A percentile compares a stretch with the other conserved stretches of the same genome.
phyloP scores from a whole-genome alignment of 2,113 vertebrate genomes.

The Aspiorhynchus laticeps region DNA sequence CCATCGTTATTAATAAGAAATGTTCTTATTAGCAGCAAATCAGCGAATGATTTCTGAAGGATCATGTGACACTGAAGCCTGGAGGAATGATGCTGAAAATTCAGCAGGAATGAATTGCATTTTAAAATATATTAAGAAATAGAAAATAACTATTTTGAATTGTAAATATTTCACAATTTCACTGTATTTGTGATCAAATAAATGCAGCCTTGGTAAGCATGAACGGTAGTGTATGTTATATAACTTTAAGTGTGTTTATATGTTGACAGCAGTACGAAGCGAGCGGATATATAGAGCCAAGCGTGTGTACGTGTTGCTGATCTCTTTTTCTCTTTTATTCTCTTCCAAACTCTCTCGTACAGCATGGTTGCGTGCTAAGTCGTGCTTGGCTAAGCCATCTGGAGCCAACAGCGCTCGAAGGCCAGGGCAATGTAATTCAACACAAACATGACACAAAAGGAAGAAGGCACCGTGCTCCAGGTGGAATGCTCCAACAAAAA shows the following conservation, averaged over 20 bases:
- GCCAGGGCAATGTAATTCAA: constrained; percentile 41
- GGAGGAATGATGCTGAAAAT: too few relatives aligned
- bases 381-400: constrained; percentile 40
- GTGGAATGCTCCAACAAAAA: constrained; percentile 31
- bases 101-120: too few relatives aligned
- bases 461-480: constrained; percentile 26
- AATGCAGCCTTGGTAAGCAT: neutral
- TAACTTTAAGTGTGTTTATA: constrained; percentile 11
- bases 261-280: neutral
- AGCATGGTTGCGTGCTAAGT: constrained; percentile 35
- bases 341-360: neutral
- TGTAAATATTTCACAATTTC: neutral
- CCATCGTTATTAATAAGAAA: neutral
- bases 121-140: too few relatives aligned
- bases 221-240: neutral
- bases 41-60: too few relatives aligned
- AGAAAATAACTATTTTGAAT: too few relatives aligned
- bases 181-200: neutral
- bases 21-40: neutral
- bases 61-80: too few relatives aligned
- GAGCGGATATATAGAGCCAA: neutral
- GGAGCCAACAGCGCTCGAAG: constrained; percentile 39
- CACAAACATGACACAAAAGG: constrained; percentile 38
- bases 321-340: neutral
- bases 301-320: neutral